phyloP scores from a whole-genome alignment of 1,140 invertebrate genomes.

The Dolichoris vasculosae region DNA sequence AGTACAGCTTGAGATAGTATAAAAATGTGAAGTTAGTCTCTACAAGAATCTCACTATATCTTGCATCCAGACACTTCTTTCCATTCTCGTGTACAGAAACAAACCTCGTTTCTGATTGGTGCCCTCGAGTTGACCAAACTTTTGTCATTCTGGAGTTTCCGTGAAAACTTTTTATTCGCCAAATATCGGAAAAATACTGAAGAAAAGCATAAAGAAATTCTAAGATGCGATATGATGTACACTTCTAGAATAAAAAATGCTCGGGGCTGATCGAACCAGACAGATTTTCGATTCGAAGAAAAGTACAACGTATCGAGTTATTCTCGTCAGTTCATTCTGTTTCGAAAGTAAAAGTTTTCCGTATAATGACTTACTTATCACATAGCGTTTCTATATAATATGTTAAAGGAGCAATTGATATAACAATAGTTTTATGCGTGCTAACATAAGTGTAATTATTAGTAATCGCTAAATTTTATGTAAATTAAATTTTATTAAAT shows the following conservation, averaged over 20 bases:
- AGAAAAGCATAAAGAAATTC: neutral
- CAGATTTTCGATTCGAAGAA: conserved; percentile 12
- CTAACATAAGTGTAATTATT: neutral
- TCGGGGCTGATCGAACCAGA: conserved; percentile 17
- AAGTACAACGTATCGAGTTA: conserved; percentile 12
- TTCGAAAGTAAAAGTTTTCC: neutral
- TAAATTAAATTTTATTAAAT: neutral
- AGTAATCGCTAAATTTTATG: neutral
- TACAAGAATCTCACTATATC: neutral
- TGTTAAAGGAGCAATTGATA: neutral
- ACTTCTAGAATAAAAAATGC: neutral
- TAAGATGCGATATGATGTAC: neutral
- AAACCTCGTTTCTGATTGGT: neutral
- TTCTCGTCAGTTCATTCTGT: neutral
- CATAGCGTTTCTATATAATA: neutral
- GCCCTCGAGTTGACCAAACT: neutral
- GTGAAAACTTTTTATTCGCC: conserved; percentile 1
- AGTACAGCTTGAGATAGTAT: too few species aligned
- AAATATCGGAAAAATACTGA: conserved; percentile 5
- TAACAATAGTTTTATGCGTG: neutral
- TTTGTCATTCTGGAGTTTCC: neutral
- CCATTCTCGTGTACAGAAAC: neutral
- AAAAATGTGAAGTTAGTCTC: neutral
- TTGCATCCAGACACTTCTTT: neutral
- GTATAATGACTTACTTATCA: neutral